Evolutionary conservation across 2,888 invertebrate genomes (phyloP).

Genomic region (Melinaea menophilus): DNA sequence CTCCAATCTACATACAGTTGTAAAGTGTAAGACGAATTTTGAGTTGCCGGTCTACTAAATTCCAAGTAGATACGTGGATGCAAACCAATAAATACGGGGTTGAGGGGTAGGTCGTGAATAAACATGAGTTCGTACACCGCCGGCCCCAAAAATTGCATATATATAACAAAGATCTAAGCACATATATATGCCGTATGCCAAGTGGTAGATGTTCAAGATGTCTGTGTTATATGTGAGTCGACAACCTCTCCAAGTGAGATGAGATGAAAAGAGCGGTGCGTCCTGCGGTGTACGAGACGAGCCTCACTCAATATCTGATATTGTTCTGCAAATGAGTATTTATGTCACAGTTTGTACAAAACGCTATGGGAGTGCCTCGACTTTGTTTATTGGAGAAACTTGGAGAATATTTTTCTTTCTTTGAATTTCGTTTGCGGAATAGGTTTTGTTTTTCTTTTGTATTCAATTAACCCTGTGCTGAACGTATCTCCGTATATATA

Average conservation of each 20-base stretch:
- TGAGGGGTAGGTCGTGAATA: constrained; percentile 50
- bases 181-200: too few relatives aligned
- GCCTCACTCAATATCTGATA: constrained; percentile 77
- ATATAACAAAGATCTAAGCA: neutral
- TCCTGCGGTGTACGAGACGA: constrained; percentile 52
- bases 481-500: neutral
- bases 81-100: constrained; percentile 67
- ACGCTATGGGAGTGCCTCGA: constrained; percentile 46
- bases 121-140: constrained; percentile 39
- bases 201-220: too few relatives aligned
- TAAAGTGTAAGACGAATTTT: constrained; percentile 67
- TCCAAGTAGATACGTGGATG: constrained; percentile 47
- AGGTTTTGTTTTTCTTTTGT: constrained; percentile 23
- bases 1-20: constrained; percentile 51
- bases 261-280: constrained; percentile 3
- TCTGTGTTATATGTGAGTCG: neutral
- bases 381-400: constrained; percentile 42
- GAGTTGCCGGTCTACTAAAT: constrained; percentile 47
- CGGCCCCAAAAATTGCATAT: constrained; percentile 24
- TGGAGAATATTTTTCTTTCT: constrained; percentile 37
- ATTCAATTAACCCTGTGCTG: neutral
- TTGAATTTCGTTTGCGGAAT: constrained; percentile 23
- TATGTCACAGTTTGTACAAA: constrained; percentile 75
- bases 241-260: neutral
- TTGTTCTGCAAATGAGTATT: constrained; percentile 77